Evolutionary conservation across 2,797 vertebrate genomes (phyloP).

Genomic region (Nannoperca australis): DNA sequence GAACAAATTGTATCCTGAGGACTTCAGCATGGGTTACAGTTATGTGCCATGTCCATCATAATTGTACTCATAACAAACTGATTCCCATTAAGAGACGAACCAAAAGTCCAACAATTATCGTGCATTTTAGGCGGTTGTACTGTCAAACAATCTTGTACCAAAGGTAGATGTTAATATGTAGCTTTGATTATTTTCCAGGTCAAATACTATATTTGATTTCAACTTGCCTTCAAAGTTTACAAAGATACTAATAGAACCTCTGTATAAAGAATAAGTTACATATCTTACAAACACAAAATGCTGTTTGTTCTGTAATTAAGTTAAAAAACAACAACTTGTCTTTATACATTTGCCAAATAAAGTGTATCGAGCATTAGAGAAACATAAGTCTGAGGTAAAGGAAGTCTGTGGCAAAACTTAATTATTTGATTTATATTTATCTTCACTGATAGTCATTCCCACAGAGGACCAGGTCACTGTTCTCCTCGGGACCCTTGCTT

Average conservation of each 20-base stretch:
- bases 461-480: not conserved
- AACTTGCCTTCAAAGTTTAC: not conserved
- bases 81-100: not conserved
- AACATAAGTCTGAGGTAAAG: not conserved
- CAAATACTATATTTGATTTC: not conserved
- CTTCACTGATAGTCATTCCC: not conserved
- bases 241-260: no score
- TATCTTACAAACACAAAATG: no score
- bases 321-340: no score
- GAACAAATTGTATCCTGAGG: not conserved
- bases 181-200: not conserved
- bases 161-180: not conserved
- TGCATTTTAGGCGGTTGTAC: not conserved
- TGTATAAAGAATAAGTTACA: no score
- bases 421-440: not conserved
- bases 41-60: not conserved
- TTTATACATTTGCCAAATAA: not conserved
- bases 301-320: no score
- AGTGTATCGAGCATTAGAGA: not conserved
- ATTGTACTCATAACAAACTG: not conserved
- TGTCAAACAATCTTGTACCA: not conserved
- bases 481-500: constrained; percentile 50
- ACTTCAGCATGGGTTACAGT: not conserved
- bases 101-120: not conserved
- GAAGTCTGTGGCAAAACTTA: not conserved